These are phyloP conservation scores for Hecatera dysodea DNA, from an alignment of 2,888 invertebrate species.

Conservation along the genomic window DNA sequence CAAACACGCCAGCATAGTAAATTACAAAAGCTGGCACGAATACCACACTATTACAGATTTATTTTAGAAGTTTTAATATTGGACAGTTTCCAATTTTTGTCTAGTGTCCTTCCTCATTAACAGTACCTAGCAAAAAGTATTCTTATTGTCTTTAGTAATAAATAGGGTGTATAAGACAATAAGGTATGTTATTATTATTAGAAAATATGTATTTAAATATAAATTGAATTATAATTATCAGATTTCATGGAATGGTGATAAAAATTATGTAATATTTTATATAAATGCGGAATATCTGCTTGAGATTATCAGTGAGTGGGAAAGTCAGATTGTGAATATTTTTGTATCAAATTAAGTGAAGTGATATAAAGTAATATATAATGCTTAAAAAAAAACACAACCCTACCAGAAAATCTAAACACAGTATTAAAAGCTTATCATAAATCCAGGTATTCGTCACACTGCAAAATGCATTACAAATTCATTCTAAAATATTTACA, in stretches of 20 bases:
- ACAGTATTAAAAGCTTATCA: conserved; percentile 31
- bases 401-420: conserved; percentile 39
- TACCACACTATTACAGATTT: conserved; percentile 81
- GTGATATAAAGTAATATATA: neutral
- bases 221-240: conserved; percentile 2
- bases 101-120: conserved; percentile 79
- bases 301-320: conserved; percentile 1
- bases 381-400: conserved; percentile 22
- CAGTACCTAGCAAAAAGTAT: conserved; percentile 68
- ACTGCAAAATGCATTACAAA: conserved; percentile 52
- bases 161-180: conserved; percentile 29
- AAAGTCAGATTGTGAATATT: conserved; percentile 1
- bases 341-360: neutral
- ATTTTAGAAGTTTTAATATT: conserved; percentile 88
- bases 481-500: conserved; percentile 50
- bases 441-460: conserved; percentile 39
- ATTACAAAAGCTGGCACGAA: conserved; percentile 81
- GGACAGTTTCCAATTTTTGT: conserved; percentile 87
- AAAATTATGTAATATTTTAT: conserved; percentile 48
- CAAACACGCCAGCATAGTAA: conserved; percentile 69
- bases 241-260: conserved; percentile 10
- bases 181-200: conserved; percentile 61
- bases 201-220: conserved; percentile 3
- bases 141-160: conserved; percentile 62
- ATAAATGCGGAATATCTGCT: conserved; percentile 2